Base-by-base conservation (phyloP, 1,140 invertebrate genomes). In the Magallana angulata region DNA sequence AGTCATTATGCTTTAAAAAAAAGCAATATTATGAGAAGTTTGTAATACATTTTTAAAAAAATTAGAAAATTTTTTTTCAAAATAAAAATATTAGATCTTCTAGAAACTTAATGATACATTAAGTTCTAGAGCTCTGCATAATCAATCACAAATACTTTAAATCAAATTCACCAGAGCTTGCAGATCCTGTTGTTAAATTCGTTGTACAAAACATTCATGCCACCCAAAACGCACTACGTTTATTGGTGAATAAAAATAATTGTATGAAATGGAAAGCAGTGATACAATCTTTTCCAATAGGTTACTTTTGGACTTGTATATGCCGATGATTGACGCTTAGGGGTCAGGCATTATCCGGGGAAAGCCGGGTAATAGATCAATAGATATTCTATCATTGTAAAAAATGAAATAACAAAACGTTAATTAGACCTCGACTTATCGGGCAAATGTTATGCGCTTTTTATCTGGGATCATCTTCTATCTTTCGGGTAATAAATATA, bases 401-500 rank as follows among this genome's bases (percentile, higher is more conserved):
- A 76, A 76, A 76, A 30, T 71, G 36, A 76, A 76, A 76, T 76
- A 76, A 76, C 68, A 76, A 76, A 76, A 76, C 68, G 68, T 76
- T 76, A 76, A 76, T 76, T 76, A 76, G 68, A 11, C 68, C 12
- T 8, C 8, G 68, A 76, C 68, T 76, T 76, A 76, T 76, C 68
- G 68, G 68, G 68, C 24, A 30, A 76, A 76, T 76, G 68, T 76
- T 76, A 14, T 76, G 68, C 11, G 68, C 36, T 76, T 76, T 76
- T 76, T 76, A 76, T 76, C 68, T 76, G 68, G 68, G 68, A 76
- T 76, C 68, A 76, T 76, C 68, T 76, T 76, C 68, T 76, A 76
- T 76, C 68, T 76, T 30, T 76, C 68, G 68, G 68, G 68, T 76
- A 76, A 76, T 76, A 76, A 76, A 76, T 76, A 76, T 76, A 76